phyloP scores from a whole-genome alignment of 2,797 vertebrate species.

The Silurus lanzhouensis region DNA sequence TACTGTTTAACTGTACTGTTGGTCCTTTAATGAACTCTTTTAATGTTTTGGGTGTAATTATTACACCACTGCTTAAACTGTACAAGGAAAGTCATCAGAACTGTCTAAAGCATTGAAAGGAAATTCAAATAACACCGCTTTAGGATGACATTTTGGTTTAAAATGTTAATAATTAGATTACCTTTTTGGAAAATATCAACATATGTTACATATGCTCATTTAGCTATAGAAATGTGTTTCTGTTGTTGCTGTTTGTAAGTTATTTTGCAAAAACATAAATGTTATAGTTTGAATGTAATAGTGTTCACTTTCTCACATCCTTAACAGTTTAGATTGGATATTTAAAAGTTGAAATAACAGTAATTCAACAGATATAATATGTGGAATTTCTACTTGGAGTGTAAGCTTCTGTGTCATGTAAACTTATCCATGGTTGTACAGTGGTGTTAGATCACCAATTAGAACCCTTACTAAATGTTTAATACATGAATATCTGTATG shows the following conservation, averaged over 20 bases:
- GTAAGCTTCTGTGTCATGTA: neutral
- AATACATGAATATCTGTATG: neutral
- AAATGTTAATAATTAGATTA: neutral
- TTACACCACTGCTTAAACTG: slow-evolving; percentile 34
- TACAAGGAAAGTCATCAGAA: slow-evolving; percentile 27
- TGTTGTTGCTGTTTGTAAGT: too few relatives aligned
- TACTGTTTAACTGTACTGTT: neutral
- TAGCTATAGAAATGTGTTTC: neutral
- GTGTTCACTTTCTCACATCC: too few relatives aligned
- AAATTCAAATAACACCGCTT: neutral
- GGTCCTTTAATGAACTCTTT: slow-evolving; percentile 11
- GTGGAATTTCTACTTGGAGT: neutral
- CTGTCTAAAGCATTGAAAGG: neutral
- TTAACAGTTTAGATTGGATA: neutral
- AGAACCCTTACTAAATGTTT: neutral
- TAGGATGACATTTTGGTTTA: too few relatives aligned
- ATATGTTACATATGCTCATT: neutral
- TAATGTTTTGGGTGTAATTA: slow-evolving; percentile 27
- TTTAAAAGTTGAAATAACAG: neutral
- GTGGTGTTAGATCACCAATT: neutral
- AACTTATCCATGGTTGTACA: neutral
- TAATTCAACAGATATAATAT: neutral
- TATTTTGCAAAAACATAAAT: neutral
- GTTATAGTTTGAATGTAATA: neutral
- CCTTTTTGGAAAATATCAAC: neutral